These are phyloP conservation scores for Mesorhabditis spiculigera DNA, from an alignment of 2,888 invertebrate genomes.

Conservation along the genomic window DNA sequence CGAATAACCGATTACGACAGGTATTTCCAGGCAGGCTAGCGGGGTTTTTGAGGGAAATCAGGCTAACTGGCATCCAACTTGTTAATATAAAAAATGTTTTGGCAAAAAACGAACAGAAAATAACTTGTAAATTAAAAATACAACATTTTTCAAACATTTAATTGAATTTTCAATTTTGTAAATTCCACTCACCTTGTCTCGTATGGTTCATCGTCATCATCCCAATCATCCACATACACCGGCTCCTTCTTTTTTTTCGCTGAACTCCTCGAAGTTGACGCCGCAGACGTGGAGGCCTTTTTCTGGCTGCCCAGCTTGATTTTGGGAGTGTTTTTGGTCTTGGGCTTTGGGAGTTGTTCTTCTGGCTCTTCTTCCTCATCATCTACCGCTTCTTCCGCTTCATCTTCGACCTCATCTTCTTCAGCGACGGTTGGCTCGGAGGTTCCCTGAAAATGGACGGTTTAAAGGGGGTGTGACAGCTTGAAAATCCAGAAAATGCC, in stretches of 20 bases:
- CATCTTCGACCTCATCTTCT: slow-evolving; percentile 13
- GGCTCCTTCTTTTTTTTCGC: slow-evolving; percentile 22
- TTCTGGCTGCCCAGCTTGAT: too few relatives aligned
- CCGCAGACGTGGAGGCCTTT: too few relatives aligned
- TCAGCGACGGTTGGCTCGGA: slow-evolving; percentile 15
- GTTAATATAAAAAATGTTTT: too few relatives aligned
- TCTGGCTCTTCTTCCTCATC: slow-evolving; percentile 58
- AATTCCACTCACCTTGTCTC: neutral
- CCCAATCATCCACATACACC: slow-evolving; percentile 17
- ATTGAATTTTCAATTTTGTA: too few relatives aligned
- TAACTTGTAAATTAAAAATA: too few relatives aligned
- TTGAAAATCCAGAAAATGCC: neutral
- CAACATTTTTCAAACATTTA: too few relatives aligned
- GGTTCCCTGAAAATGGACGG: neutral
- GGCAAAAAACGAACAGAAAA: too few relatives aligned
- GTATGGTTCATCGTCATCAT: slow-evolving; percentile 21
- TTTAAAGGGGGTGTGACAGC: neutral
- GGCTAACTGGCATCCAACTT: too few relatives aligned
- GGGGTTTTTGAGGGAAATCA: too few relatives aligned
- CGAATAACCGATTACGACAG: too few relatives aligned
- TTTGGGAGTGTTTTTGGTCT: too few relatives aligned
- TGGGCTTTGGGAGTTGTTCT: neutral
- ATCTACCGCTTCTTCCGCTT: slow-evolving; percentile 20
- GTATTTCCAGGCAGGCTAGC: too few relatives aligned
- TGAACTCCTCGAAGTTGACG: neutral